Evolutionary conservation across 2,888 invertebrate species (phyloP), one percentile per base, ranked within the genome.

Genomic region (Sphinx pinastri): DNA sequence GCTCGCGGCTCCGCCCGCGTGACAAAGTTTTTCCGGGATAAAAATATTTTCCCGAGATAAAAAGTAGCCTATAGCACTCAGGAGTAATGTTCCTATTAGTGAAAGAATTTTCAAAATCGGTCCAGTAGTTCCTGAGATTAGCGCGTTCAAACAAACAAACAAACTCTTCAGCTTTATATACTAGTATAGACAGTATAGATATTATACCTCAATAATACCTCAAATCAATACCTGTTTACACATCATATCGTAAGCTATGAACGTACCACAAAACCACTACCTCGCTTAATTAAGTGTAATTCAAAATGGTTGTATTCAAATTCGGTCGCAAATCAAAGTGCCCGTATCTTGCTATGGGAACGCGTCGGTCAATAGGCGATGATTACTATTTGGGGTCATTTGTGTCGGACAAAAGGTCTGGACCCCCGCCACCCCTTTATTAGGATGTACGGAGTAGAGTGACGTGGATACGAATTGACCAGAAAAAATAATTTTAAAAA

Each of bases 341-440:
- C 93, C 93, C 93, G 93, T 94, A 94, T 94, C 90, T 87, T 88
- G 81, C 81, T 88, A 89, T 93, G 93, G 91, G 93, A 93, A 94
- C 83, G 55, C 84, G 81, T 71, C 82, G 81, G 83, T 92, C 89
- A 91, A 91, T 91, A 63, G 84, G 84, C 83, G 85, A 89, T 92
- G 86, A 92, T 93, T 90, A 89, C 90, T 88, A 86, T 87, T 87
- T 88, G 87, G 93, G 93, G 92, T 93, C 93, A 93, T 92, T 93
- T 92, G 88, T 81, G 84, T 79, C 79, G 89, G 87, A 93, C 92
- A 92, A 93, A 89, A 85, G 87, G 84, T 83, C 80, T 84, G 84
- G 76, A 77, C 76, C 76, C 82, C 63, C 49, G 49, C 47, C 19
- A 86, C 87, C 88, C 91, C 86, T 90, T 89, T 85, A 83, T 82